Evolutionary conservation across 2,113 vertebrate genomes (phyloP).

Genomic region (Heterocephalus glaber): DNA sequence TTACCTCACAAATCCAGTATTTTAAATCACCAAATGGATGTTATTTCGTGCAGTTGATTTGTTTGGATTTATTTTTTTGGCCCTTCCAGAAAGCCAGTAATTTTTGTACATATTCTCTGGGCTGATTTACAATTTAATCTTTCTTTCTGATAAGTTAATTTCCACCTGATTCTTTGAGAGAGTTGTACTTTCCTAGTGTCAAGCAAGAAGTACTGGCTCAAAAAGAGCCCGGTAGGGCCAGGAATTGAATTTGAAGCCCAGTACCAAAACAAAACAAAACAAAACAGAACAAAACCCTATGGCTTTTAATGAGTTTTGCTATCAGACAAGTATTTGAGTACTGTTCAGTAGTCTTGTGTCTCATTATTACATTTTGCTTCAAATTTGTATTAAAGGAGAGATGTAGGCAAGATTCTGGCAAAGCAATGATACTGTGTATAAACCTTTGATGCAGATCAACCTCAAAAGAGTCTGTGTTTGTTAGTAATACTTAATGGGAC

Average conservation of each 20-base stretch:
- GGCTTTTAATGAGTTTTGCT: slow-evolving; percentile 42
- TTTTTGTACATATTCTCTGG: not conserved
- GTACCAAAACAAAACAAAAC: too few species aligned
- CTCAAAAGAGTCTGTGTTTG: not conserved
- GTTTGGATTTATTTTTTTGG: not conserved
- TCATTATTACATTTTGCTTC: slow-evolving; percentile 48
- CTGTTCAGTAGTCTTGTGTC: not conserved
- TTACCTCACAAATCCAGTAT: slow-evolving; percentile 10
- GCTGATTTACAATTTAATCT: not conserved
- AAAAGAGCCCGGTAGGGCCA: too few species aligned
- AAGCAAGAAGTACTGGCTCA: not conserved
- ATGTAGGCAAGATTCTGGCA: not conserved
- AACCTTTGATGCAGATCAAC: not conserved
- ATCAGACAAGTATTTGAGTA: slow-evolving; percentile 29
- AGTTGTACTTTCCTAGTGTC: not conserved
- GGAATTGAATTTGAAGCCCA: too few species aligned
- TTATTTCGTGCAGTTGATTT: not conserved
- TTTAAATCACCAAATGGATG: slow-evolving; percentile 17
- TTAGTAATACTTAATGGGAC: not conserved
- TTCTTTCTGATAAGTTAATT: slow-evolving; percentile 37
- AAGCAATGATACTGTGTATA: not conserved
- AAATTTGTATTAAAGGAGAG: slow-evolving; percentile 39
- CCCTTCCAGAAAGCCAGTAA: not conserved
- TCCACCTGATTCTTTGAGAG: slow-evolving; percentile 36
- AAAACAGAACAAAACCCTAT: too few species aligned